Percentiles rank a stretch among this genome's conserved stretches.
Conservation (phyloP, 2,113 vertebrate genomes). For the Oreochromis spilurus region DNA sequence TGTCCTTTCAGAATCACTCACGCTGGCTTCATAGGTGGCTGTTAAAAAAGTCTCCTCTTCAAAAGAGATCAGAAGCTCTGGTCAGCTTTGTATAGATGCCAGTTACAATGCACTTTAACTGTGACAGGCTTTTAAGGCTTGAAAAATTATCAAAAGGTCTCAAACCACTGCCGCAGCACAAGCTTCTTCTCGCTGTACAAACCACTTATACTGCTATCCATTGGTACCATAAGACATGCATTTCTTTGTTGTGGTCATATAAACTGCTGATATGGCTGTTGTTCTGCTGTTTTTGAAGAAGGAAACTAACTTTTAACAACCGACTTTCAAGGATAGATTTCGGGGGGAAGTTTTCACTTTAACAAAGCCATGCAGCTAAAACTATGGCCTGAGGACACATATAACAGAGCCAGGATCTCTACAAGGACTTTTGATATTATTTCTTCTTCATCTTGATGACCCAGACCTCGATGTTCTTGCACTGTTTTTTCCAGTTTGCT, state of each 20-base stretch:
- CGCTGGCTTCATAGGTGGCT: neutral
- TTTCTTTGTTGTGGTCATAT: neutral
- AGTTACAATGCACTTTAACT: neutral
- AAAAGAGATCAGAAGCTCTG: neutral
- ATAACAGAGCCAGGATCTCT: neutral
- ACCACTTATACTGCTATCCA: neutral
- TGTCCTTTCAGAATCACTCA: neutral
- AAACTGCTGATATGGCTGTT: neutral
- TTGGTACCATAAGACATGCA: neutral
- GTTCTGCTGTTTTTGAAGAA: neutral
- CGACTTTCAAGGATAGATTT: neutral
- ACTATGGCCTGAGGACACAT: neutral
- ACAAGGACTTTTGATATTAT: neutral
- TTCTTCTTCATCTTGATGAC: neutral
- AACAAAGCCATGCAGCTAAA: neutral
- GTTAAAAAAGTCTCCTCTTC: neutral
- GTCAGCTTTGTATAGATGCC: neutral
- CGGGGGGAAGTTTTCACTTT: neutral
- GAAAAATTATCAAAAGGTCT: neutral
- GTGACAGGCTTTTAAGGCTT: neutral
- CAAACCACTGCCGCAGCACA: neutral
- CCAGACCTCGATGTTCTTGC: neutral
- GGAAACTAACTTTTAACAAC: neutral
- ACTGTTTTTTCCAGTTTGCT: neutral
- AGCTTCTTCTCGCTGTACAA: neutral